Evolutionary conservation across 92 coral and sea anemone genomes (phyloP).

Genomic region (Parazoanthus darwini): DNA sequence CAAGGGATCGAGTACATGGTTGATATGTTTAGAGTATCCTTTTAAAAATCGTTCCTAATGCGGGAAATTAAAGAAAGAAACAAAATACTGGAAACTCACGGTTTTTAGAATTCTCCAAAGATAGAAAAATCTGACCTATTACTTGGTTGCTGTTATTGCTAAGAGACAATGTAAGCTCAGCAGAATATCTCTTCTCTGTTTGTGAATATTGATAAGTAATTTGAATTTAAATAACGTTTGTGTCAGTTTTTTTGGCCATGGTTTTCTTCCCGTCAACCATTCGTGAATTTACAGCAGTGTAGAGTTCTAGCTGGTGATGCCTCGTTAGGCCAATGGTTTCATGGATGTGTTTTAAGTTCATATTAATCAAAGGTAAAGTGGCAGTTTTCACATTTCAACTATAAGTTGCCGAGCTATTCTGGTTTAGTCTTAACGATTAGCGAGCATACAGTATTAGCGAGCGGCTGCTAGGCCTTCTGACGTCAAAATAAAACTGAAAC

Average conservation of each 20-base stretch:
- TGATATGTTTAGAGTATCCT: no score
- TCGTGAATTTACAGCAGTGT: background rate
- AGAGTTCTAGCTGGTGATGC: background rate
- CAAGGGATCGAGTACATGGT: background rate
- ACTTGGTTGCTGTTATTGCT: background rate
- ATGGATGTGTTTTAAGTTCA: background rate
- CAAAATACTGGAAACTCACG: background rate
- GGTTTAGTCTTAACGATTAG: background rate
- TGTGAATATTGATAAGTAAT: constrained; percentile 13
- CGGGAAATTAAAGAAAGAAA: no score
- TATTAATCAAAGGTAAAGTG: background rate
- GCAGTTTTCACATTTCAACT: background rate
- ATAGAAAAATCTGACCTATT: background rate
- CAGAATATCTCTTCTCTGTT: constrained; percentile 9
- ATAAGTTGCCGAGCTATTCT: background rate
- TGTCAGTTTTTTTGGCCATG: background rate
- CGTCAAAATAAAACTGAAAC: background rate
- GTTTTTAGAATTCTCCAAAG: background rate
- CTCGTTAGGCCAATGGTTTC: background rate
- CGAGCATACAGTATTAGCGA: background rate
- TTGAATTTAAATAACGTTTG: background rate
- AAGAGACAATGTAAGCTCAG: background rate
- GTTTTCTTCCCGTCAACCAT: background rate
- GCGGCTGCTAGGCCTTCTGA: background rate
- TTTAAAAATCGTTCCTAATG: no score